Evolutionary conservation across 2,797 vertebrate genomes (phyloP).

Genomic region (Pagetopsis macropterus): DNA sequence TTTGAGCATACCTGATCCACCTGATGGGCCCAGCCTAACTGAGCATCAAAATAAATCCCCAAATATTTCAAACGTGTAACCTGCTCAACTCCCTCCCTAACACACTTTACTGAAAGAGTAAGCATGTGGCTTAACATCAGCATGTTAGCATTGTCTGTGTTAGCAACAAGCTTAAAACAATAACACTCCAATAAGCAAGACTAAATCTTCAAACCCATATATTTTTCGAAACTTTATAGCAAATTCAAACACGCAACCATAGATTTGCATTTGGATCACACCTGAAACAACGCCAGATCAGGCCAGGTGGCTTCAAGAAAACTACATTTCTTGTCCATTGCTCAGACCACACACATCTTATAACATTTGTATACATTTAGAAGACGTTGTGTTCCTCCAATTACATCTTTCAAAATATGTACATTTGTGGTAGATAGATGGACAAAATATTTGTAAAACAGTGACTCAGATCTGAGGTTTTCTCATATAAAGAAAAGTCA

Average conservation of each 20-base stretch:
- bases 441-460: not conserved
- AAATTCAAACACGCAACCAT: not conserved
- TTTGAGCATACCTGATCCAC: too few relatives aligned
- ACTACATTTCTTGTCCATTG: too few relatives aligned
- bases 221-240: not conserved
- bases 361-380: not conserved
- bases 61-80: too few relatives aligned
- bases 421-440: constrained; percentile 4
- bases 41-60: too few relatives aligned
- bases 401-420: not conserved
- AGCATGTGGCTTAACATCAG: not conserved
- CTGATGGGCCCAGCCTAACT: too few relatives aligned
- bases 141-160: not conserved
- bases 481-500: not conserved
- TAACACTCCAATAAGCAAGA: not conserved
- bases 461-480: constrained; percentile 18
- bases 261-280: too few relatives aligned
- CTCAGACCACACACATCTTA: too few relatives aligned
- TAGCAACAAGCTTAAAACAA: too few relatives aligned
- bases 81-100: too few relatives aligned
- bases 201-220: not conserved
- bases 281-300: too few relatives aligned
- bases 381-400: not conserved
- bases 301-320: too few relatives aligned
- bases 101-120: too few relatives aligned